Conservation (phyloP, 2,797 vertebrate species). For the Sebastes aleutianus region DNA sequence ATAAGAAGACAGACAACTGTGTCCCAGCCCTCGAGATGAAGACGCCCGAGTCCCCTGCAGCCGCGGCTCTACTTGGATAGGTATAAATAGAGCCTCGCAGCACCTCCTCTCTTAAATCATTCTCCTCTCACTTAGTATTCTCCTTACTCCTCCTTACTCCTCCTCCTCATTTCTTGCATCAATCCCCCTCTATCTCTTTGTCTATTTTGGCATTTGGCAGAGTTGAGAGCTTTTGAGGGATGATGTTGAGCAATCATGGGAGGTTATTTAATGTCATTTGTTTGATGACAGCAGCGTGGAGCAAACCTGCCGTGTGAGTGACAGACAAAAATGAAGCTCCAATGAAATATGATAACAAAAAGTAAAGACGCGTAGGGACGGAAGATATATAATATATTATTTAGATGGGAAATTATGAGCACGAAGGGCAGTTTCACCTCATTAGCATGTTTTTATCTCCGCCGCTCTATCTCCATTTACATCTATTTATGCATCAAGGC, state of each 20-base stretch:
- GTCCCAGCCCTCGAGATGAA: constrained; percentile 35
- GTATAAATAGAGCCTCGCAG: constrained; percentile 64
- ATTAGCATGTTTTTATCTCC: constrained; percentile 37
- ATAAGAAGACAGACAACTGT: constrained; percentile 45
- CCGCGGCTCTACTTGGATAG: constrained; percentile 14
- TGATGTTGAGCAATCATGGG: constrained; percentile 35
- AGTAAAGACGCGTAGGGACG: background rate
- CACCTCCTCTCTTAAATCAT: constrained; percentile 47
- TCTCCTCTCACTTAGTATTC: constrained; percentile 57
- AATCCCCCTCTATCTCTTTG: constrained; percentile 14
- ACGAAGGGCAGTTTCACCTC: constrained; percentile 26
- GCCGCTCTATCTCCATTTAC: constrained; percentile 41
- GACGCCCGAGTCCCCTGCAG: constrained; percentile 31
- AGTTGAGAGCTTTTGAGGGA: constrained; percentile 40
- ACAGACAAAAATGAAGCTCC: constrained; percentile 1
- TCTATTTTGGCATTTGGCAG: constrained; percentile 30
- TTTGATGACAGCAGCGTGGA: constrained; percentile 16
- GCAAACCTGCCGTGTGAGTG: constrained; percentile 18
- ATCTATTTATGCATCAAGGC: constrained; percentile 57
- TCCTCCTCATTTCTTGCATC: constrained; percentile 35
- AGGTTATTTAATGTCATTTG: constrained; percentile 48
- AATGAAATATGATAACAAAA: background rate
- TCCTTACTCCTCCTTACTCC: constrained; percentile 23
- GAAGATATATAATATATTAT: constrained; percentile 11
- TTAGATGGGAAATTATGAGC: constrained; percentile 22